A percentile compares a stretch with the other conserved stretches of the same genome.
phyloP scores from a whole-genome alignment of 2,888 invertebrate species.

The Drosophila mimica region DNA sequence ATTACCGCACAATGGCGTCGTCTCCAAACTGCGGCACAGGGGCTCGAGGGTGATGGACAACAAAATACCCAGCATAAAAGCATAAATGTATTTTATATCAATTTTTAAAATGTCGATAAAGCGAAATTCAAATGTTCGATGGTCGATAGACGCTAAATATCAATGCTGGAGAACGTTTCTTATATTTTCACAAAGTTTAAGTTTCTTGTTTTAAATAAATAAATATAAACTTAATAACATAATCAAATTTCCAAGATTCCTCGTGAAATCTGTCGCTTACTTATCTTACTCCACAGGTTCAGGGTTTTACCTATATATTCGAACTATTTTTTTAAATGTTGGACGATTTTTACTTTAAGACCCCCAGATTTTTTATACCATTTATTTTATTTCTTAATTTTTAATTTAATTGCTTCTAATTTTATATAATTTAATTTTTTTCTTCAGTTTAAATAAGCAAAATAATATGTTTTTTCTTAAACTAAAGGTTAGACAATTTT shows the following conservation, averaged over 20 bases:
- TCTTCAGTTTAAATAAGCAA: no score
- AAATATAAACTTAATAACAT: background rate
- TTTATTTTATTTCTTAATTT: no score
- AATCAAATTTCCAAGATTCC: background rate
- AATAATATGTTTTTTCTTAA: no score
- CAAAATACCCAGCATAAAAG: conserved; percentile 11
- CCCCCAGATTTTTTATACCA: no score
- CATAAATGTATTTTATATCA: background rate
- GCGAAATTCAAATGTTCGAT: background rate
- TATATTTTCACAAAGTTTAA: background rate
- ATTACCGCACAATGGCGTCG: conserved; percentile 54
- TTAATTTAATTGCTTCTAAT: no score
- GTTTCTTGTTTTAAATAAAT: background rate
- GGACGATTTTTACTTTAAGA: no score
- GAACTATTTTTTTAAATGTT: no score
- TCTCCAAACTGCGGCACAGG: conserved; percentile 38
- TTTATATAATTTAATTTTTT: no score
- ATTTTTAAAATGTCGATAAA: background rate
- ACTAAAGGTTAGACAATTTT: no score
- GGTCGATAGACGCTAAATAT: background rate
- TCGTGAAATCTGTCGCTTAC: background rate
- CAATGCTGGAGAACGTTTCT: background rate
- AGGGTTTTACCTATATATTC: no score
- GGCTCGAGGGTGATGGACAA: background rate
- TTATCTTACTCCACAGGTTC: background rate